phyloP scores from a whole-genome alignment of 2,888 invertebrate species.

The Kryphioiulus occultus region DNA sequence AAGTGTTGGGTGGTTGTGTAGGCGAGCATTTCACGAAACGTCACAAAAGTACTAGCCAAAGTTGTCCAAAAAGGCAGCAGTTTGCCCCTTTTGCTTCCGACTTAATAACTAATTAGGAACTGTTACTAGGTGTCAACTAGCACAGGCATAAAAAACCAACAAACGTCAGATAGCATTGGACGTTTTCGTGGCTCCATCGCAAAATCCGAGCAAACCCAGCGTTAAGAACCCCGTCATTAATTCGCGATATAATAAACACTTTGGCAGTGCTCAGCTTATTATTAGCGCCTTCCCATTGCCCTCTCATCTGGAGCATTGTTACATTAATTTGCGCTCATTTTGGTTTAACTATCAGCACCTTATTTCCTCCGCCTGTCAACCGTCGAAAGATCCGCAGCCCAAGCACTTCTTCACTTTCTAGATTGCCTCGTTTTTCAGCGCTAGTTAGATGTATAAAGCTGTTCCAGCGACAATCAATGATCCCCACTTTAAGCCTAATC shows the following conservation, averaged over 20 bases:
- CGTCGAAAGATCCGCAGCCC: slow-evolving; percentile 12
- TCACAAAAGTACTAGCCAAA: not conserved
- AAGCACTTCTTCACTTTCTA: slow-evolving; percentile 30
- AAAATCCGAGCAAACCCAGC: not conserved
- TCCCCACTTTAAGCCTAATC: slow-evolving; percentile 45
- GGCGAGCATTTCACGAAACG: not conserved
- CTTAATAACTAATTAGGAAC: not conserved
- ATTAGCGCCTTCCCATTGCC: slow-evolving; percentile 25
- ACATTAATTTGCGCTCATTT: slow-evolving; percentile 31
- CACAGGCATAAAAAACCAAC: not conserved
- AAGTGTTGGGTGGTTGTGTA: too few species aligned
- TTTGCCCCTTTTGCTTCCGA: not conserved
- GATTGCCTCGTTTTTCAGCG: slow-evolving; percentile 42
- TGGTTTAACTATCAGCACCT: slow-evolving; percentile 35
- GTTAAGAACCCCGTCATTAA: slow-evolving; percentile 15
- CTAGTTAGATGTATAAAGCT: slow-evolving; percentile 24
- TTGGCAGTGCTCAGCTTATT: slow-evolving; percentile 26
- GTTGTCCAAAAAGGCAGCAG: not conserved
- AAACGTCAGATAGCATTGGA: not conserved
- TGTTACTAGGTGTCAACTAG: slow-evolving; percentile 25
- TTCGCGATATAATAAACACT: slow-evolving; percentile 35
- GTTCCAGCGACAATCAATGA: slow-evolving; percentile 45
- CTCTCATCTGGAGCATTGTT: slow-evolving; percentile 26
- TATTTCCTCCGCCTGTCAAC: slow-evolving; percentile 26
- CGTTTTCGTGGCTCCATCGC: not conserved